A percentile compares a stretch with the other conserved stretches of the same genome.
phyloP scores from a whole-genome alignment of 2,888 invertebrate species.

The Antheraea yamamai region DNA sequence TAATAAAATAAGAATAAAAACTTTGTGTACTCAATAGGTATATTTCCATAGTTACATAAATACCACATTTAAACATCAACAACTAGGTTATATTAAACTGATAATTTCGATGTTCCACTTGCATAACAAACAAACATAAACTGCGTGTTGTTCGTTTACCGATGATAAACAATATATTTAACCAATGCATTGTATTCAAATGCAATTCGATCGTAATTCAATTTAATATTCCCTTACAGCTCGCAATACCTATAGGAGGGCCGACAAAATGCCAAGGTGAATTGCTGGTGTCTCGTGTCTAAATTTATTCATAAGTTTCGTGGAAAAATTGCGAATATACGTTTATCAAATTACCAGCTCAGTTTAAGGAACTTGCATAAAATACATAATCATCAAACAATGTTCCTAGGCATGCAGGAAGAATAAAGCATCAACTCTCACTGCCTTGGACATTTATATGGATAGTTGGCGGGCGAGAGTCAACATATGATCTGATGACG shows the following conservation, averaged over 20 bases:
- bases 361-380: neutral
- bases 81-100: neutral
- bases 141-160: neutral
- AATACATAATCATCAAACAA: neutral
- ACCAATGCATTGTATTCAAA: conserved; percentile 36
- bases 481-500: too few species aligned
- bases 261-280: conserved; percentile 15
- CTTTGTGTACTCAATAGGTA: neutral
- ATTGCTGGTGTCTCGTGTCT: conserved; percentile 2
- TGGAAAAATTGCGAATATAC: neutral
- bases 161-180: conserved; percentile 27
- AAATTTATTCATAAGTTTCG: neutral
- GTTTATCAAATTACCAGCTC: neutral
- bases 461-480: too few species aligned
- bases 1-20: neutral
- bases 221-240: conserved; percentile 11
- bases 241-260: conserved; percentile 1
- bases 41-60: neutral
- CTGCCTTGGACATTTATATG: neutral
- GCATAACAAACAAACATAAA: conserved; percentile 15
- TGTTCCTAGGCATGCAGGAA: neutral
- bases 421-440: neutral
- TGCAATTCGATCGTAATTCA: conserved; percentile 22
- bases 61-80: neutral
- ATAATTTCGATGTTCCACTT: conserved; percentile 1